A percentile compares a stretch with the other conserved stretches of the same genome.
phyloP scores from a whole-genome alignment of 2,888 invertebrate genomes.

The Dione vanillae region DNA sequence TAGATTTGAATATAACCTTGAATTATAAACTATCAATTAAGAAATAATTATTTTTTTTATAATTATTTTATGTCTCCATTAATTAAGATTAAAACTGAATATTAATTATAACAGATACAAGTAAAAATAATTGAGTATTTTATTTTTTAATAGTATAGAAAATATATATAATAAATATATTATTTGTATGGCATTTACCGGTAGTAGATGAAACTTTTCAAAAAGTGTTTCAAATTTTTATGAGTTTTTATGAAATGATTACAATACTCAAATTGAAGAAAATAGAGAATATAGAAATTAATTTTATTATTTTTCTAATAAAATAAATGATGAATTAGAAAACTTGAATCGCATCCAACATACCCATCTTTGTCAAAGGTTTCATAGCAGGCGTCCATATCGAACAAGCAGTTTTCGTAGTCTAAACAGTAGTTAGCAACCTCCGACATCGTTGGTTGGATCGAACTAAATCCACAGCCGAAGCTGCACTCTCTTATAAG shows the following conservation, averaged over 20 bases:
- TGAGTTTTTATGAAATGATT: neutral
- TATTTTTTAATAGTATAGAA: neutral
- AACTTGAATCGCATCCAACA: constrained; percentile 60
- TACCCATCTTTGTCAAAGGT: constrained; percentile 96
- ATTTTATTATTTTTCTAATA: neutral
- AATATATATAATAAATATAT: neutral
- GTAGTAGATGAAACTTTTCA: neutral
- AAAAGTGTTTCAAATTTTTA: too few relatives aligned
- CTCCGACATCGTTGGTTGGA: constrained; percentile 77
- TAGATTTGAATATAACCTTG: neutral
- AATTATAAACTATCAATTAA: neutral
- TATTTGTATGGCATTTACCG: too few relatives aligned
- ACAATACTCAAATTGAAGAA: neutral
- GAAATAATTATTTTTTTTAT: neutral
- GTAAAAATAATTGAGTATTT: neutral
- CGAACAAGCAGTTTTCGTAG: constrained; percentile 83
- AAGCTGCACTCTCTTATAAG: constrained; percentile 69
- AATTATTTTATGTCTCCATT: neutral
- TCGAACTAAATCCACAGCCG: constrained; percentile 71
- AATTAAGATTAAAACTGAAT: neutral
- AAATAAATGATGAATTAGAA: constrained; percentile 1
- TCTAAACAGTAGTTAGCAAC: constrained; percentile 70
- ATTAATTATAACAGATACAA: neutral
- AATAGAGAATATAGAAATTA: neutral
- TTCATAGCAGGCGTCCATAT: constrained; percentile 96